phyloP scores from a whole-genome alignment of 2,888 invertebrate species.

The Stegana nigrithorax region DNA sequence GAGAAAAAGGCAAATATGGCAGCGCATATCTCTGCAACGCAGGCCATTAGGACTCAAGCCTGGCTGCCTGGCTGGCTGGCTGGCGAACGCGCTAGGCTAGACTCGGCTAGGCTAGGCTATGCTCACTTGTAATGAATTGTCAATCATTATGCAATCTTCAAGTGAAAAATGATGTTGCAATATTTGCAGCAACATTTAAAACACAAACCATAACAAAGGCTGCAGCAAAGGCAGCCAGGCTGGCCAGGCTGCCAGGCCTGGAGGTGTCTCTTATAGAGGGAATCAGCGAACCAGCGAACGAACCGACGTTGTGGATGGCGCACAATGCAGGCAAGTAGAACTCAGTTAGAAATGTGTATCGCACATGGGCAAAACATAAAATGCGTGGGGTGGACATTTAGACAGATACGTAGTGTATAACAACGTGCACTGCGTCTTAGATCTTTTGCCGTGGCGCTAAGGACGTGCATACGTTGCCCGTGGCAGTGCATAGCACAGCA shows the following conservation, averaged over 20 bases:
- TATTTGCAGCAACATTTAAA: constrained; percentile 38
- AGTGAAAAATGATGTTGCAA: constrained; percentile 58
- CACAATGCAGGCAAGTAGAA: neutral
- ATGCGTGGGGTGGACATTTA: constrained; percentile 51
- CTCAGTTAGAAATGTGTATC: constrained; percentile 13
- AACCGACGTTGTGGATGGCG: neutral
- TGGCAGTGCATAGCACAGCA: neutral
- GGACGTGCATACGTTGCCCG: neutral
- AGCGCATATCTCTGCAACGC: too few species aligned
- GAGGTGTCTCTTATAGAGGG: too few species aligned
- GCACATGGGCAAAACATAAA: constrained; percentile 12
- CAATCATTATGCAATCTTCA: constrained; percentile 60
- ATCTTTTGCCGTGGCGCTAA: constrained; percentile 58
- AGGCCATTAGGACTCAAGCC: too few species aligned
- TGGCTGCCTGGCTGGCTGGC: neutral
- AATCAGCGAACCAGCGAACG: too few species aligned
- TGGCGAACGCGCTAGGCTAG: neutral
- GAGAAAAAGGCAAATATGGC: too few species aligned
- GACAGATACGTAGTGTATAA: neutral
- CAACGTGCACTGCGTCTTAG: constrained; percentile 38
- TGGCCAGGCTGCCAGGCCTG: neutral
- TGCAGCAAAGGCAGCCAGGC: neutral
- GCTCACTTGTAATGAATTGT: constrained; percentile 51
- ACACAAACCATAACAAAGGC: neutral
- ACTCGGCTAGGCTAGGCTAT: neutral